Evolutionary conservation across 2,113 vertebrate species (phyloP), one percentile per base, ranked within the genome.

Genomic region (Brachypodius melanocephalos): DNA sequence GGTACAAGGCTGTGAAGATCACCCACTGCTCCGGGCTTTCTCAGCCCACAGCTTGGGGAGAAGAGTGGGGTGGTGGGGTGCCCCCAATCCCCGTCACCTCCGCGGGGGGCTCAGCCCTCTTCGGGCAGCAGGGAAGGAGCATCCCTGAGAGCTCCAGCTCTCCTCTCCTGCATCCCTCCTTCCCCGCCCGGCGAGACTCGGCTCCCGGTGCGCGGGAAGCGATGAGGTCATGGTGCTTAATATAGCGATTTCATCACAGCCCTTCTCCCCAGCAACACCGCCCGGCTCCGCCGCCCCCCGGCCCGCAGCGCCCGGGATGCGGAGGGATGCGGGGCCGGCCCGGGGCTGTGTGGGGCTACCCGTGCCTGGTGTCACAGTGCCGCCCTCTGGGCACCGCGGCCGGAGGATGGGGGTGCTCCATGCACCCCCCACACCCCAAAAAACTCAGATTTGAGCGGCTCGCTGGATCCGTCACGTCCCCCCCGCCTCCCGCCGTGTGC

Each of bases 221-320:
- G 96, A 96, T 97, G 97, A 97, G 94, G 94, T 97, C 96, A 97
- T 97, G 94, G 63, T 97, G 92, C 97, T 97, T 95, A 95, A 97
- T 96, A 96, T 97, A 97, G 96, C 89, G 89, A 95, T 96, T 95
- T 92, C 96, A 91, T 96, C 97, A 95, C 79, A 89, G 90, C 82
- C 87, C 95, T 93, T 96, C 94, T 95, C 95, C 97, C 96, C 96
- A 89, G 97, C 96, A 96, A 96, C 97, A 85, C 92, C 38, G 94
- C 89, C 78, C 81, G 85, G 75, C 75, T 84, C 94, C 77, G 85
- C 68, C 92, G 83, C 85, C 91, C 74, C 89, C 91, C 79, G 75
- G 83, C 95, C 85, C 85, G 67, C 89, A 9, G 46, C 31, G 78
- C 85, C 59, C 54, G 87, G 61, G 29, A 34, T 89, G 77, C 68